Evolutionary conservation across 2,888 invertebrate genomes (phyloP).

Genomic region (Idaea aversata): DNA sequence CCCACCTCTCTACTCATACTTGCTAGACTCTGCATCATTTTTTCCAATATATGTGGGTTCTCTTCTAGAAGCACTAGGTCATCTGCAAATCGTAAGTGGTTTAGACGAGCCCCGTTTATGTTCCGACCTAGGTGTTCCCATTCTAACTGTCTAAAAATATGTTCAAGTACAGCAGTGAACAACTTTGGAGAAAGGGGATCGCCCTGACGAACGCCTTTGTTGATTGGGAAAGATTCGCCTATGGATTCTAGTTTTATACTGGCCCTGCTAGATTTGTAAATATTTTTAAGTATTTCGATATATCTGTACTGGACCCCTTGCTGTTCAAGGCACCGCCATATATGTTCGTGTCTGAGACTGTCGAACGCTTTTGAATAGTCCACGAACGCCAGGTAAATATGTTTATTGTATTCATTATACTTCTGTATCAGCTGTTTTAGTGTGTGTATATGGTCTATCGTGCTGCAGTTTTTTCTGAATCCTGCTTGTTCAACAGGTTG

Average conservation of each 20-base stretch:
- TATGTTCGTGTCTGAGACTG: background rate
- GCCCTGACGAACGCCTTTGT: too few species aligned
- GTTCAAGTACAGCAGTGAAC: too few species aligned
- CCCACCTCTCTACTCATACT: too few species aligned
- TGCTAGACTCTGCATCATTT: too few species aligned
- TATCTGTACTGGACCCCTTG: constrained; percentile 1
- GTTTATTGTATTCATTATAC: background rate
- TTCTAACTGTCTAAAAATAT: too few species aligned
- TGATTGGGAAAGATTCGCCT: too few species aligned
- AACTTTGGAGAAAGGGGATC: too few species aligned
- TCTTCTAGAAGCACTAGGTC: too few species aligned
- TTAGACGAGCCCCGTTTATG: too few species aligned
- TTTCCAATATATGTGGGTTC: too few species aligned
- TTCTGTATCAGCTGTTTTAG: background rate
- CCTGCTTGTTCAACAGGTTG: constrained; percentile 17
- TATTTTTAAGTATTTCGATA: background rate
- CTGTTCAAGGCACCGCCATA: background rate
- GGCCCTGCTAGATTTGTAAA: background rate
- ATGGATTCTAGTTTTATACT: background rate
- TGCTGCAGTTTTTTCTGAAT: background rate
- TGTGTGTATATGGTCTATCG: background rate
- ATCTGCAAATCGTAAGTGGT: too few species aligned
- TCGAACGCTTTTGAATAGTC: background rate
- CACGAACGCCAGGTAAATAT: background rate
- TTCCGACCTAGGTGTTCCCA: too few species aligned